These are phyloP conservation scores for Trissolcus basalis DNA, from an alignment of 1,140 invertebrate species.

Conservation along the genomic window DNA sequence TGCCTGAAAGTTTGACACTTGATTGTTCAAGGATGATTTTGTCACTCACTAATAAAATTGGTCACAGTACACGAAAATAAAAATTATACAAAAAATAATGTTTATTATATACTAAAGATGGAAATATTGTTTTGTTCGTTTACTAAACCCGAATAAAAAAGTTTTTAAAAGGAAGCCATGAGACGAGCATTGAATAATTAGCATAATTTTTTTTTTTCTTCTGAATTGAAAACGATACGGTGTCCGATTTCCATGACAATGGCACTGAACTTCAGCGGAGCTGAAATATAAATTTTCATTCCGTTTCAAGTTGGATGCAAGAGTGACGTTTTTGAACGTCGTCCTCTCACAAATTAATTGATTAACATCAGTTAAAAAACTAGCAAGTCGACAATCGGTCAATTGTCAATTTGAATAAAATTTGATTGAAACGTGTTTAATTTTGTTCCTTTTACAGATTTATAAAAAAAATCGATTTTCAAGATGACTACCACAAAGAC, in stretches of 20 bases:
- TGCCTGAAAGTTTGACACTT: neutral
- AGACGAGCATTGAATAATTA: conserved; percentile 25
- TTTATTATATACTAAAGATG: too few relatives aligned
- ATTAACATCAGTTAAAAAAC: too few relatives aligned
- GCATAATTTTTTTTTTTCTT: conserved; percentile 36
- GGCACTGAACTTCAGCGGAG: conserved; percentile 15
- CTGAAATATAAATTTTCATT: conserved; percentile 34
- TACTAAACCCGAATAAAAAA: neutral
- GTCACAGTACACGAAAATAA: too few relatives aligned
- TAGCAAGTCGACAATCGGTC: neutral
- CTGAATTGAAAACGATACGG: conserved; percentile 31
- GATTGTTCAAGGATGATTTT: too few relatives aligned
- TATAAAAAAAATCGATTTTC: conserved; percentile 43
- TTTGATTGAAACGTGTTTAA: neutral
- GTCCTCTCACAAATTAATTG: too few relatives aligned
- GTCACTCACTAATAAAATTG: too few relatives aligned
- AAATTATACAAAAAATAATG: too few relatives aligned
- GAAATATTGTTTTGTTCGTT: too few relatives aligned
- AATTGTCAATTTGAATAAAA: neutral
- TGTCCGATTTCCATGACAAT: conserved; percentile 47
- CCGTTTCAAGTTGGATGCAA: conserved; percentile 10
- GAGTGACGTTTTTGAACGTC: conserved; percentile 13
- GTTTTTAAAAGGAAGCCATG: conserved; percentile 6
- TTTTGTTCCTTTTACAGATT: conserved; percentile 35
- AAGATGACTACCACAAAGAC: conserved; percentile 70